Conservation (phyloP, 2,888 invertebrate genomes). For the Oxytorus armatus region DNA sequence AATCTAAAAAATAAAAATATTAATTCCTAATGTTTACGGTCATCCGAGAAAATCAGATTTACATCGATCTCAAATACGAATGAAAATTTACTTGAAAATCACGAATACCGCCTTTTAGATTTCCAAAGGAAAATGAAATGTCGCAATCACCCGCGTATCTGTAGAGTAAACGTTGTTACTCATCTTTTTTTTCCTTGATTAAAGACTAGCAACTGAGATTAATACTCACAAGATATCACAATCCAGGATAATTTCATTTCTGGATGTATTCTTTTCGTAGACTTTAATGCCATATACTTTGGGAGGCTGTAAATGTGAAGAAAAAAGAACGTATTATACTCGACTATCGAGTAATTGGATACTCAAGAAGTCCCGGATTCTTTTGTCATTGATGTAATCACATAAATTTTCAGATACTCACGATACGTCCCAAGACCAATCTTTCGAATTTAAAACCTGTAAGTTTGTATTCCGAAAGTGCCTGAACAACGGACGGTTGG, state of each 20-base stretch:
- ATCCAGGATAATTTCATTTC: slow-evolving; percentile 99
- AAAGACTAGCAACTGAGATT: slow-evolving; percentile 44
- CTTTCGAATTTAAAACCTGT: slow-evolving; percentile 97
- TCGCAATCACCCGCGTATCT: slow-evolving; percentile 99
- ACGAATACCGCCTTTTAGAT: slow-evolving; percentile 93
- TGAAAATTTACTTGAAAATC: slow-evolving; percentile 89
- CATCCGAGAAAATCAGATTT: slow-evolving; percentile 4
- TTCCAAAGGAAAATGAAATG: slow-evolving; percentile 94
- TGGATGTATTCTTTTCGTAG: slow-evolving; percentile 96
- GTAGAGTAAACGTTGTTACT: slow-evolving; percentile 76
- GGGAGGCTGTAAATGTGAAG: slow-evolving; percentile 89
- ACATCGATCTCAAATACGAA: neutral
- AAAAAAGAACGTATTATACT: neutral
- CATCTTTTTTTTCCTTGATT: slow-evolving; percentile 27
- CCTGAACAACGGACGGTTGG: slow-evolving; percentile 93
- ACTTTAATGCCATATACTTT: slow-evolving; percentile 98
- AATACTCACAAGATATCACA: slow-evolving; percentile 94
- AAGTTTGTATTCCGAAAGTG: slow-evolving; percentile 93
- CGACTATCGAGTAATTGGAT: slow-evolving; percentile 10
- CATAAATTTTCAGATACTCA: slow-evolving; percentile 85
- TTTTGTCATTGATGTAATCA: neutral
- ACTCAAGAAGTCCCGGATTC: neutral
- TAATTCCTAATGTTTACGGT: slow-evolving; percentile 20
- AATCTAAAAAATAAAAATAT: slow-evolving; percentile 87
- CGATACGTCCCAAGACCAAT: slow-evolving; percentile 97